Percentiles rank a stretch among this genome's conserved stretches.
These are phyloP conservation scores for Emmelina monodactyla DNA, from an alignment of 2,888 invertebrate species.

Conservation along the genomic window DNA sequence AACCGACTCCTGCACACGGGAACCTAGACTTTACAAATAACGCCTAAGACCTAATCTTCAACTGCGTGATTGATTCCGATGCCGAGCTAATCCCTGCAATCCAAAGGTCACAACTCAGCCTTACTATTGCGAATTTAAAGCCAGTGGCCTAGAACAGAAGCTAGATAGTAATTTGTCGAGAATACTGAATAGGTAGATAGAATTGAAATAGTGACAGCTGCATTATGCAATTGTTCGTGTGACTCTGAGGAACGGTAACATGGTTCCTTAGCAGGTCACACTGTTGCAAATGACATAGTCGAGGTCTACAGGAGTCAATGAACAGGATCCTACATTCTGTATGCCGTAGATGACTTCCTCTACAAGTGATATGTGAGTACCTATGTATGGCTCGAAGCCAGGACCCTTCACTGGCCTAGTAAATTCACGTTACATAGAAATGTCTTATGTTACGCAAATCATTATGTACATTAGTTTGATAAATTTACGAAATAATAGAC, in stretches of 20 bases:
- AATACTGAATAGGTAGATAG: neutral
- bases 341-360: conserved; percentile 56
- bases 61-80: conserved; percentile 2
- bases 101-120: conserved; percentile 27
- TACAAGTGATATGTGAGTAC: conserved; percentile 8
- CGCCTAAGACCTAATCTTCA: neutral
- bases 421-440: conserved; percentile 7
- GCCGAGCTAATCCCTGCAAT: conserved; percentile 24
- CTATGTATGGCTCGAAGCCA: conserved; percentile 43
- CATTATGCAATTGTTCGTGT: conserved; percentile 53
- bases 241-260: conserved; percentile 50
- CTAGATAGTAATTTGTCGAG: conserved; percentile 8
- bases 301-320: conserved; percentile 53
- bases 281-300: conserved; percentile 58
- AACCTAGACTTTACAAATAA: conserved; percentile 18
- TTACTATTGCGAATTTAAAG: conserved; percentile 43
- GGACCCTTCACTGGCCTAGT: conserved; percentile 50
- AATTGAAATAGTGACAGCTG: conserved; percentile 18
- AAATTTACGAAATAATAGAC: neutral
- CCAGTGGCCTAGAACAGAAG: conserved; percentile 34
- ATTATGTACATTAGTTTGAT: neutral
- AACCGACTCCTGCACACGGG: conserved; percentile 19
- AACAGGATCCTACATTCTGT: conserved; percentile 55
- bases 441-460: no score
- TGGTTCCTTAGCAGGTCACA: conserved; percentile 58